Evolutionary conservation across 2,888 invertebrate species (phyloP).

Genomic region (Drosophila macrospina): DNA sequence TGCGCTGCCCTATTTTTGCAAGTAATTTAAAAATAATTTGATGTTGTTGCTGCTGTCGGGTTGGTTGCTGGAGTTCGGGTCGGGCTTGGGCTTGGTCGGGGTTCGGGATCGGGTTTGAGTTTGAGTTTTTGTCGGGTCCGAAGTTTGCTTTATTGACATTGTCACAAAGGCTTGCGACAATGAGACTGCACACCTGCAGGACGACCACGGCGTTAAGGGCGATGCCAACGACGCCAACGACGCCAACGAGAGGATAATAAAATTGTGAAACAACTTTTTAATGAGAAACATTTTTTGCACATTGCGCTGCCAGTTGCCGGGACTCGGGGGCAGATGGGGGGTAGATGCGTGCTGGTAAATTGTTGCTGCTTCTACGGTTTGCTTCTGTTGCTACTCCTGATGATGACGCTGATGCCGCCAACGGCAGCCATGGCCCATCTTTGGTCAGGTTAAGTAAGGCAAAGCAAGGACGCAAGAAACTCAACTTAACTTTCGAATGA

Average conservation of each 20-base stretch:
- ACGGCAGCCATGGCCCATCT: slow-evolving; percentile 12
- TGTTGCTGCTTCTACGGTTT: slow-evolving; percentile 23
- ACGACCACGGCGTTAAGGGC: slow-evolving; percentile 17
- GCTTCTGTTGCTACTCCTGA: slow-evolving; percentile 4
- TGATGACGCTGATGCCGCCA: slow-evolving; percentile 11
- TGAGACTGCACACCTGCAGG: slow-evolving; percentile 59
- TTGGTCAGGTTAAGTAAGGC: slow-evolving; percentile 18
- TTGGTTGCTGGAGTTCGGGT: not conserved
- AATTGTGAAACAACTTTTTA: slow-evolving; percentile 79
- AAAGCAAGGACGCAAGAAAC: slow-evolving; percentile 16
- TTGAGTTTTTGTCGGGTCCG: slow-evolving; percentile 33
- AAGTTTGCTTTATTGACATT: slow-evolving; percentile 80
- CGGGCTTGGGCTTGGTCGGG: slow-evolving; percentile 1
- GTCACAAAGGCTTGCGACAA: slow-evolving; percentile 68
- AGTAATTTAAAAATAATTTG: slow-evolving; percentile 77
- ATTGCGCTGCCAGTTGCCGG: slow-evolving; percentile 47
- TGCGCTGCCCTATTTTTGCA: slow-evolving; percentile 63
- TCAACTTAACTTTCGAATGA: slow-evolving; percentile 27
- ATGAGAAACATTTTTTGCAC: slow-evolving; percentile 78
- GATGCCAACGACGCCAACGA: slow-evolving; percentile 25
- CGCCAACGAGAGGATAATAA: slow-evolving; percentile 68
- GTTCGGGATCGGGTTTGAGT: not conserved
- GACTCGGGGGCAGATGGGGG: not conserved
- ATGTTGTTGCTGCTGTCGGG: slow-evolving; percentile 37
- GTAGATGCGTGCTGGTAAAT: slow-evolving; percentile 31